Base-by-base conservation (phyloP, 2,888 invertebrate genomes). In the Dolomedes plantarius region DNA sequence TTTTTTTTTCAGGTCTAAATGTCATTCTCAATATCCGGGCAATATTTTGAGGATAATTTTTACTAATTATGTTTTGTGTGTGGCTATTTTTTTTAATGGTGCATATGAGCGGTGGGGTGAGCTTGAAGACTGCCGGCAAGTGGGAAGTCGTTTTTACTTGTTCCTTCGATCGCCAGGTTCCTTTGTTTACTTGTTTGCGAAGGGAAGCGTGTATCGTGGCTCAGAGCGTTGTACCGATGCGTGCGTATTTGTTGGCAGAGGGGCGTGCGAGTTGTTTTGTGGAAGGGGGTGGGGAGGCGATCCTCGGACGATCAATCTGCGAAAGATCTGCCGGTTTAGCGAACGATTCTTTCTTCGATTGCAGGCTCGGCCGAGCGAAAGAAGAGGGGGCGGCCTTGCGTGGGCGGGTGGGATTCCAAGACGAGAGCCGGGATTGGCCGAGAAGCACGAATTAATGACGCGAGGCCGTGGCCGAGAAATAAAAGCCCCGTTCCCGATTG, bases 261-360 rank as follows among this genome's bases (percentile, higher is more conserved):
- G 71, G 32, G 31, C 71, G 29, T 62, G 64, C 64, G 23, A 23
- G 82, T 23, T 46, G 46, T 46, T 46, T 46, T 46, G 46, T 16
- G 46, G 46, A 9, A 16, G n/a, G n/a, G n/a, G n/a, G n/a, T n/a
- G n/a, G n/a, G n/a, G n/a, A n/a, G 62, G 62, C 64, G 29, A 64
- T 72, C 62, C 65, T 46, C n/a, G 56, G 56, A 27, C 82, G 82
- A 83, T 83, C 82, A 64, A 83, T 83, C 68, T 50, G 69, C 19
- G 69, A 56, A 32, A 73, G 36, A 75, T 82, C 82, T 81, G 50
- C 28, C 68, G 41, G 69, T 28, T 65, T n/a, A 67, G 75, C 67
- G 67, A 74, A 68, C 81, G 81, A 75, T 77, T 77, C 83, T 77
- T 83, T 77, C 83, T 85, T 77, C 77, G 83, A 85, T 85, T 85